Evolutionary conservation across 1,140 invertebrate species (phyloP).

Genomic region (Adelges cooleyi): DNA sequence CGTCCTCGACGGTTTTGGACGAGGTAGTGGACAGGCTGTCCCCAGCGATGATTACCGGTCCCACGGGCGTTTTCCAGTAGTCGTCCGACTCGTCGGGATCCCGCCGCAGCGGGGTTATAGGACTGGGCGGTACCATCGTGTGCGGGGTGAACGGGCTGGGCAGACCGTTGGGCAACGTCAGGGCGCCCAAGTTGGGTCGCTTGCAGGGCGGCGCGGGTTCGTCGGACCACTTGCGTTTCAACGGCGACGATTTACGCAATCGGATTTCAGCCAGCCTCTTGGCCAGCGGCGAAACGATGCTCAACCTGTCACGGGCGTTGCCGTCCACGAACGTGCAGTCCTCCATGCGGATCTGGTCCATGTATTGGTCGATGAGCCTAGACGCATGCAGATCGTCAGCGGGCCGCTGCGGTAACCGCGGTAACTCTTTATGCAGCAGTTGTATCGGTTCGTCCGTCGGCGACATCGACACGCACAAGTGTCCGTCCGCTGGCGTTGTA

Average conservation of each 20-base stretch:
- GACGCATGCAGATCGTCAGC: constrained; percentile 6
- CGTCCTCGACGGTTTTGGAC: constrained; percentile 25
- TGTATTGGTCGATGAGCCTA: constrained; percentile 7
- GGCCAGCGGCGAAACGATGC: constrained; percentile 33
- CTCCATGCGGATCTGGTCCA: constrained; percentile 28
- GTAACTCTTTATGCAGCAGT: constrained; percentile 33
- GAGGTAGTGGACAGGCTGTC: constrained; percentile 15
- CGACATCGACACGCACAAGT: constrained; percentile 26
- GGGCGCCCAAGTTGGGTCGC: constrained; percentile 38
- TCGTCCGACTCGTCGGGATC: constrained; percentile 9
- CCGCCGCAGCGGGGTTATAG: constrained; percentile 1
- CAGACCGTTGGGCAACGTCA: constrained; percentile 35
- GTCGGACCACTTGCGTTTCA: neutral
- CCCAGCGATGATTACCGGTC: constrained; percentile 26
- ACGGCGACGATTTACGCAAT: constrained; percentile 12
- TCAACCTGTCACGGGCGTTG: neutral
- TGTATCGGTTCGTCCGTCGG: constrained; percentile 32
- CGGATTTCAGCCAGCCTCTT: constrained; percentile 31
- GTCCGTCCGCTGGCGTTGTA: constrained; percentile 1
- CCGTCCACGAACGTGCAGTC: constrained; percentile 5
- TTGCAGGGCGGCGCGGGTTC: constrained; percentile 33
- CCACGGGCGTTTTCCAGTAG: constrained; percentile 15
- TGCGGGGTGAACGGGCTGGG: constrained; percentile 32
- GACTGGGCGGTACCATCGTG: neutral
- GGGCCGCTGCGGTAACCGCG: constrained; percentile 24